A percentile compares a stretch with the other conserved stretches of the same genome.
phyloP scores from a whole-genome alignment of 2,888 invertebrate genomes.

The Tanypteryx hageni region DNA sequence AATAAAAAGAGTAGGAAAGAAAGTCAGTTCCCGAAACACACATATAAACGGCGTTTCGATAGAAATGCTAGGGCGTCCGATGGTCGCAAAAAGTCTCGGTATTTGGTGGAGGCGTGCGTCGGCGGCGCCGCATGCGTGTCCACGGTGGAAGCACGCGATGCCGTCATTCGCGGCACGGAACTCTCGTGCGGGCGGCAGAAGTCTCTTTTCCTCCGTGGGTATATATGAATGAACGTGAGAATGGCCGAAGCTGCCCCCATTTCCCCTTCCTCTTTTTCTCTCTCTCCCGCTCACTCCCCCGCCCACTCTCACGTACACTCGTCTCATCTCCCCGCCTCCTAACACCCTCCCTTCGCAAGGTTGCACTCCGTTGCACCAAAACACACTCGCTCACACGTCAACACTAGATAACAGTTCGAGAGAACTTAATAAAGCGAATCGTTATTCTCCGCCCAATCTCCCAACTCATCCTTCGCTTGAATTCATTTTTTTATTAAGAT shows the following conservation, averaged over 20 bases:
- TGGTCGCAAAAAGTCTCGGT: neutral
- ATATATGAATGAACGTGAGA: constrained; percentile 30
- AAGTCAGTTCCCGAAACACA: neutral
- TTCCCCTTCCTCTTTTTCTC: neutral
- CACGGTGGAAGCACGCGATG: neutral
- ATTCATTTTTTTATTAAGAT: no score
- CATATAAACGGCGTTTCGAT: neutral
- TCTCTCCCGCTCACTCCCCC: neutral
- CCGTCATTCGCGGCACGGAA: neutral
- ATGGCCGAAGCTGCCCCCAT: neutral
- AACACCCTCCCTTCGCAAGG: neutral
- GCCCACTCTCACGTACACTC: neutral
- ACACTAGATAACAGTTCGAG: no score
- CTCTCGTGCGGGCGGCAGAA: neutral
- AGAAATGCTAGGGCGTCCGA: neutral
- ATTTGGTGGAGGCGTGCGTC: neutral
- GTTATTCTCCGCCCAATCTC: no score
- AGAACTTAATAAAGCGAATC: no score
- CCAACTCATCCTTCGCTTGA: no score
- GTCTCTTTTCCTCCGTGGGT: constrained; percentile 18
- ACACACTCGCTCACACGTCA: no score
- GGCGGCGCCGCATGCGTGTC: neutral
- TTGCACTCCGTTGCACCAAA: neutral
- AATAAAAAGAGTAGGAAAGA: neutral
- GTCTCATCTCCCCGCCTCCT: neutral